Conservation (phyloP, 2,888 invertebrate species). For the Aphrophora alni region DNA sequence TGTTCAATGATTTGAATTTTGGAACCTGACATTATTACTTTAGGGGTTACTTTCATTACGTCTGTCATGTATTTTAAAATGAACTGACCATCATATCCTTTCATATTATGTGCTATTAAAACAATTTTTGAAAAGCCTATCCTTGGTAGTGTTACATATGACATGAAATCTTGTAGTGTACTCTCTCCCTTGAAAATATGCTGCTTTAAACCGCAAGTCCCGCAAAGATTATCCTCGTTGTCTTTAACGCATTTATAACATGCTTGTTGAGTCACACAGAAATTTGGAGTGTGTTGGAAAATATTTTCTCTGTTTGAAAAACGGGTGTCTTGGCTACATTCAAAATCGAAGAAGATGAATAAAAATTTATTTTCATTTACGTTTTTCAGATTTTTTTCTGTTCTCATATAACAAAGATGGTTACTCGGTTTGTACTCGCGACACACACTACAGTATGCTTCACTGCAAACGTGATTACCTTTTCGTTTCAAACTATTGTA, state of each 20-base stretch:
- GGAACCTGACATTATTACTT: not conserved
- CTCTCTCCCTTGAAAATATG: not conserved
- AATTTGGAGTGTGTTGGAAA: not conserved
- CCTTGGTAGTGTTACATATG: not conserved
- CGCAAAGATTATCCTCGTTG: not conserved
- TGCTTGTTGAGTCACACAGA: not conserved
- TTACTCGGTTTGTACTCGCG: not conserved
- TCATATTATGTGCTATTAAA: constrained; percentile 4
- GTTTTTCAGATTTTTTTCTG: not conserved
- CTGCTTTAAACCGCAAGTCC: not conserved
- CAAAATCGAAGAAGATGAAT: constrained; percentile 15
- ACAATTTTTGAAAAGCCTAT: not conserved
- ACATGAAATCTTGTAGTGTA: not conserved
- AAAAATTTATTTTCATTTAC: not conserved
- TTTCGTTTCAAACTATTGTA: too few species aligned
- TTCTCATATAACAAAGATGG: not conserved
- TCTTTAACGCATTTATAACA: not conserved
- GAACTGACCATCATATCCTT: constrained; percentile 7
- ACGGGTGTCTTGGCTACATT: not conserved
- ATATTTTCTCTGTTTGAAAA: not conserved
- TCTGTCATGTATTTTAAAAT: constrained; percentile 11
- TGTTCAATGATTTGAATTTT: not conserved
- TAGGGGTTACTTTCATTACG: not conserved
- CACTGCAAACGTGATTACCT: constrained; percentile 3
- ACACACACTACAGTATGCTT: not conserved